Evolutionary conservation across 1,140 invertebrate species (phyloP).

Genomic region (Pissodes strobi): DNA sequence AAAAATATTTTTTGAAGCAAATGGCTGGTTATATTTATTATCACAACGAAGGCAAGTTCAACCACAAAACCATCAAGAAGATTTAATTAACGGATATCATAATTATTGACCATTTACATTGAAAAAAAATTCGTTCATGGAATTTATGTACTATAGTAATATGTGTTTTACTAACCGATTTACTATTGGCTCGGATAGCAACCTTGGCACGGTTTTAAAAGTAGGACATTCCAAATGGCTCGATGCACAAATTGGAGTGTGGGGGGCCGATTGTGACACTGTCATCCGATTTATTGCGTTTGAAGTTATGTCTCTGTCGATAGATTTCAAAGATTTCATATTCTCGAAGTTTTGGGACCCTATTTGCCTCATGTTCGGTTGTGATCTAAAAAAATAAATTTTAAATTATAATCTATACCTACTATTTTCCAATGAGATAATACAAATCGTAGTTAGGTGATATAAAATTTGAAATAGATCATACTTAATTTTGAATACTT

Average conservation of each 20-base stretch:
- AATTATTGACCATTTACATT: too few relatives aligned
- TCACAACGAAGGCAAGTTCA: too few relatives aligned
- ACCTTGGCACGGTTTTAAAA: slow-evolving; percentile 47
- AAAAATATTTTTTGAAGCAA: too few relatives aligned
- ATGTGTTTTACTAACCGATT: slow-evolving; percentile 30
- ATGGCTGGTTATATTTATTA: too few relatives aligned
- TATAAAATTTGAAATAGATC: background rate
- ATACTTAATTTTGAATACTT: background rate
- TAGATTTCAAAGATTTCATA: slow-evolving; percentile 45
- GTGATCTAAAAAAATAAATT: slow-evolving; percentile 45
- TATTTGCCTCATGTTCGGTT: slow-evolving; percentile 55
- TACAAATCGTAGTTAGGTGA: too few relatives aligned
- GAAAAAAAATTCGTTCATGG: too few relatives aligned
- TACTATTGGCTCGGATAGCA: slow-evolving; percentile 52
- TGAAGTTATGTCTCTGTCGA: slow-evolving; percentile 46
- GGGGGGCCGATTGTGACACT: slow-evolving; percentile 54
- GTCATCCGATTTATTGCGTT: slow-evolving; percentile 43
- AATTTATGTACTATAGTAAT: too few relatives aligned
- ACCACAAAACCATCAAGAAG: too few relatives aligned
- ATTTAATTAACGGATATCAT: too few relatives aligned
- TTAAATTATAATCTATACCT: too few relatives aligned
- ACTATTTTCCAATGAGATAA: too few relatives aligned
- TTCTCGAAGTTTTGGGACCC: slow-evolving; percentile 47
- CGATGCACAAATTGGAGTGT: slow-evolving; percentile 51
- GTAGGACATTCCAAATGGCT: slow-evolving; percentile 37